Conservation (phyloP, 2,888 invertebrate species). For the Polydrusus tereticollis region DNA sequence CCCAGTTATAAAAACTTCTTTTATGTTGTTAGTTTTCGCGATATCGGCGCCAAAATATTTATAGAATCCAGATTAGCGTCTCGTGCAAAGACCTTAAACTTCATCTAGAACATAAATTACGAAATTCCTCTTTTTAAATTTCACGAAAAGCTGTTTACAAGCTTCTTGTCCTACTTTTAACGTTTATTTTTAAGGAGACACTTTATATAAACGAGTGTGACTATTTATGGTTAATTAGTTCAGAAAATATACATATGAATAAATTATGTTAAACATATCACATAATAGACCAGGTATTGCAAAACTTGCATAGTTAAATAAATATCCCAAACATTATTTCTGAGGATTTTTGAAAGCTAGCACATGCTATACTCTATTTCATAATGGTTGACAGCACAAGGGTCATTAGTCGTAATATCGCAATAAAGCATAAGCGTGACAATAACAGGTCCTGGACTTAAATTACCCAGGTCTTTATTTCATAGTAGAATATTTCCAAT, state of each 20-base stretch:
- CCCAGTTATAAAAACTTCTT: not conserved
- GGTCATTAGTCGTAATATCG: too few relatives aligned
- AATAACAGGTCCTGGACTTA: too few relatives aligned
- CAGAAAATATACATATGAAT: not conserved
- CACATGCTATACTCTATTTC: too few relatives aligned
- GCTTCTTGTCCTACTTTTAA: conserved; percentile 2
- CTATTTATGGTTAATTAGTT: not conserved
- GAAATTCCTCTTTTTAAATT: conserved; percentile 2
- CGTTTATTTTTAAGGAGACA: conserved; percentile 5
- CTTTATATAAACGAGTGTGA: not conserved
- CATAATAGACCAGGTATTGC: too few relatives aligned
- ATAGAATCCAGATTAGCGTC: conserved; percentile 25
- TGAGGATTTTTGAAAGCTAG: too few relatives aligned
- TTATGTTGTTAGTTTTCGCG: not conserved
- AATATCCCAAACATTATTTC: too few relatives aligned
- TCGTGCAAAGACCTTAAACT: conserved; percentile 34
- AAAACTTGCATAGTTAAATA: too few relatives aligned
- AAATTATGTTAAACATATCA: not conserved
- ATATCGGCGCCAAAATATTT: conserved; percentile 29
- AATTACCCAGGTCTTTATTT: too few relatives aligned
- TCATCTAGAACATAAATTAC: conserved; percentile 28
- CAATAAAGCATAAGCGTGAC: too few relatives aligned
- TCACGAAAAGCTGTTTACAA: conserved; percentile 4
- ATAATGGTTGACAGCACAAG: too few relatives aligned
- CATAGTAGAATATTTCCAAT: too few relatives aligned